phyloP scores from a whole-genome alignment of 2,888 invertebrate species.

The Aricia artaxerxes region DNA sequence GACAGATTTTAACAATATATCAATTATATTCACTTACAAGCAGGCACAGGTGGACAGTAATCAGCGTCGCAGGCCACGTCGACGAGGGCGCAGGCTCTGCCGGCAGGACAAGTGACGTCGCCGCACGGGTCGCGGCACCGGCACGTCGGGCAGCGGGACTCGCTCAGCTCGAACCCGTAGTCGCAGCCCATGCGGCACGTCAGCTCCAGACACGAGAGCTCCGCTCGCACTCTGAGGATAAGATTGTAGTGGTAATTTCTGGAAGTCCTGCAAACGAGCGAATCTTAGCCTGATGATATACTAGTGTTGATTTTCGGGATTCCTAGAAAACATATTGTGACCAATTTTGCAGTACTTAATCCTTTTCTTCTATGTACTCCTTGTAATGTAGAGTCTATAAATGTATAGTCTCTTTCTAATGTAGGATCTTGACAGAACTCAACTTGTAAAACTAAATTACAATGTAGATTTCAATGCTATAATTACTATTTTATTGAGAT shows the following conservation, averaged over 20 bases:
- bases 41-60: conserved; percentile 92
- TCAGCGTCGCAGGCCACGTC: conserved; percentile 92
- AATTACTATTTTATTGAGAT: no score
- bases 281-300: no score
- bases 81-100: conserved; percentile 88
- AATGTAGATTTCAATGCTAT: no score
- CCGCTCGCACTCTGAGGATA: conserved; percentile 73
- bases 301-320: background rate
- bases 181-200: conserved; percentile 92
- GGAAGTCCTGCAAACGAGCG: background rate
- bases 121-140: conserved; percentile 91
- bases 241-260: background rate
- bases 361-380: background rate
- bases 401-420: no score
- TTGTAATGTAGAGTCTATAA: no score
- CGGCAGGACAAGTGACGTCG: conserved; percentile 82
- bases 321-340: background rate
- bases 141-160: conserved; percentile 88
- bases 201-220: conserved; percentile 84
- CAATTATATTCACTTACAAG: conserved; percentile 76
- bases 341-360: background rate
- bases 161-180: conserved; percentile 88
- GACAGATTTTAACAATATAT: no score
- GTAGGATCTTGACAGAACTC: no score
- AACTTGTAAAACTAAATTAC: no score